These are phyloP conservation scores for Pelobates cultripes DNA, from an alignment of 2,797 vertebrate genomes.

Conservation along the genomic window DNA sequence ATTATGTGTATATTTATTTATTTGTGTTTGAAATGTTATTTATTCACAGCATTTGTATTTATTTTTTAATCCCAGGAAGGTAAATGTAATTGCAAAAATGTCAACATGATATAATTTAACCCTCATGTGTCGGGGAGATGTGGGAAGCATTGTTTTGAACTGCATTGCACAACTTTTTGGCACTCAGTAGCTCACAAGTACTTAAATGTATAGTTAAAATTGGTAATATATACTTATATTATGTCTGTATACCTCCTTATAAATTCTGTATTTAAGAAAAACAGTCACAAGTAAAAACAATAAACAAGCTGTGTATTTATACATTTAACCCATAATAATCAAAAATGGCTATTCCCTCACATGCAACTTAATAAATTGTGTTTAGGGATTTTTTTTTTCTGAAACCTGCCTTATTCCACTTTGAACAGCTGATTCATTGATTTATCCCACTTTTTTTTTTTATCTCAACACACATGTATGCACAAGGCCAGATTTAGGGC, in stretches of 20 bases:
- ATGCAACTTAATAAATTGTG: no score
- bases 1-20: conserved; percentile 52
- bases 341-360: no score
- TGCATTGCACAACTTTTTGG: not conserved
- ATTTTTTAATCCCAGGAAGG: conserved; percentile 33
- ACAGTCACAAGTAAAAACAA: no score
- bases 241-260: not conserved
- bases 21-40: conserved; percentile 51
- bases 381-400: no score
- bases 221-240: conserved; percentile 22
- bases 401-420: no score
- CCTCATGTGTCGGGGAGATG: not conserved
- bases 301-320: no score
- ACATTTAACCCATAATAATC: no score
- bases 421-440: no score
- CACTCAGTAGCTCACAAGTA: not conserved
- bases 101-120: not conserved
- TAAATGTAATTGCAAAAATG: not conserved
- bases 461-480: no score
- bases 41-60: conserved; percentile 50
- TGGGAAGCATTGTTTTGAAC: not conserved
- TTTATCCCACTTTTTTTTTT: no score
- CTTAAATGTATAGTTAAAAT: conserved; percentile 15
- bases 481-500: no score
- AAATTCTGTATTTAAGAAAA: no score